phyloP scores from a whole-genome alignment of 2,113 vertebrate genomes.

The Campylorhamphus procurvoides region DNA sequence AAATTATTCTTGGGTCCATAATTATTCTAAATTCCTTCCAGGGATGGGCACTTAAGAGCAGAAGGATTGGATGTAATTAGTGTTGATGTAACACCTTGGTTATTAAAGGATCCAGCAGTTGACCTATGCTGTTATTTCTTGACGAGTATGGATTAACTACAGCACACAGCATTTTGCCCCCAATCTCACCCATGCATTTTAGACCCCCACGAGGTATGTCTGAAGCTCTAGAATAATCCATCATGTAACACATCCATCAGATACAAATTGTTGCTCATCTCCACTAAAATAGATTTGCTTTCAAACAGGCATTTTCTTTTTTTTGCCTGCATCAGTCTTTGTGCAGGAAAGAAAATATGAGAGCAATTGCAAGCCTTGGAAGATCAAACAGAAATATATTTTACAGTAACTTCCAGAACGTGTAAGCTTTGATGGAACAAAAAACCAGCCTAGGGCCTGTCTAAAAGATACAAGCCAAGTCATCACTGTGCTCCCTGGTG shows the following conservation, averaged over 20 bases:
- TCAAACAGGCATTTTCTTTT: not conserved
- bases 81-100: not conserved
- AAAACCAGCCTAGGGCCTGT: not conserved
- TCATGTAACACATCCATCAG: not conserved
- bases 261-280: not conserved
- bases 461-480: not conserved
- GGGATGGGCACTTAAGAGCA: not conserved
- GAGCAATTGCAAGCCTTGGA: not conserved
- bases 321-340: not conserved
- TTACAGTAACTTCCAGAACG: not conserved
- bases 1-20: not conserved
- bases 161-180: not conserved
- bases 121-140: not conserved
- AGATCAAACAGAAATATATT: not conserved
- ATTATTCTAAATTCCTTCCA: not conserved
- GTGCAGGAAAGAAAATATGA: not conserved
- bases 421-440: not conserved
- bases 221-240: not conserved
- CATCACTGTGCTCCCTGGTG: not conserved
- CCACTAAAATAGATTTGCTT: not conserved
- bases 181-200: not conserved
- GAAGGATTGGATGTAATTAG: not conserved
- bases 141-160: not conserved
- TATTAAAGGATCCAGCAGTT: not conserved
- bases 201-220: not conserved